Base-by-base conservation (phyloP, 2,888 invertebrate species). In the Amphipoea oculea region DNA sequence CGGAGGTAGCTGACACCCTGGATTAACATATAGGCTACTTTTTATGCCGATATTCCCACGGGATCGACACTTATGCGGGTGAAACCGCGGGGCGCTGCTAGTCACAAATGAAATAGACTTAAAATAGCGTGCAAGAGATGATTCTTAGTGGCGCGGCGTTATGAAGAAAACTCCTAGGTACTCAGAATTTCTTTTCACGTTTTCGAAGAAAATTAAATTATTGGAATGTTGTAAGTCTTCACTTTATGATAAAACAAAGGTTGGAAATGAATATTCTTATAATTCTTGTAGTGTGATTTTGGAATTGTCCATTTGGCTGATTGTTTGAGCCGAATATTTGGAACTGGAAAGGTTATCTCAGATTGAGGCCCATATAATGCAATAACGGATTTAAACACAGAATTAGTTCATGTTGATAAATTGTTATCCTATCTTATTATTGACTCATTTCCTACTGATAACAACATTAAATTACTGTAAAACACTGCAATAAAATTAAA, bases 391-490 rank as follows among this genome's bases (percentile, higher is more conserved):
- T 67, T 60, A 29, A 42, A 67, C 29, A 42, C 7, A 51, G 17
- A 69, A 63, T 2, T 42, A 23, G 62, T 79, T 69, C 29, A 75
- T 45, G 51, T 29, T 48, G 57, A 76, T 57, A 73, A 63, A 76
- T 57, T 60, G 11, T 63, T 45, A 70, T 70, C 20, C 17, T 70
- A 73, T 84, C 65, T 66, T 57, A 40, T 20, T 4, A 69, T 36
- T 42, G 17, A 60, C 57, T 62, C 54, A 63, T 69, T 70, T 84
- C 60, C 80, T 42, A 66, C 11, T 45, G 79, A 74, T 79, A 84
- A 66, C 9, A 11, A 51, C 36, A 29, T 48, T 1, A 48, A 65
- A 29, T 42, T 48, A 40, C 12, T 67, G 2, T 36, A n/a, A 66
- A 42, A n/a, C 73, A 42, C 48, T 60, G 66, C 20, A 73, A 4